Conservation (phyloP, 2,888 invertebrate genomes). For the Scaptomyza cyrtandrae region DNA sequence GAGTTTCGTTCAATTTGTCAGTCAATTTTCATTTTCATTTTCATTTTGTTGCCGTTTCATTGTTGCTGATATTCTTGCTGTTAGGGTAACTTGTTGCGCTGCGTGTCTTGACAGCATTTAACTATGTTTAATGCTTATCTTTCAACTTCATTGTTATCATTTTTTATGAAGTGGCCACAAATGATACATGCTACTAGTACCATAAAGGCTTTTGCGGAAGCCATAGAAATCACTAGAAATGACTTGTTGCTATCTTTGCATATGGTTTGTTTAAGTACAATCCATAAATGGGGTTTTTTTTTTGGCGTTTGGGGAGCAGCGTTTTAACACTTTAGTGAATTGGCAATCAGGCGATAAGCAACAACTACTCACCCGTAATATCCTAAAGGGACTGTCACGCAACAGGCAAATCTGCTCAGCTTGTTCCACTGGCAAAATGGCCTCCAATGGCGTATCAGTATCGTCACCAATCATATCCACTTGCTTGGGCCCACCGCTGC, state of each 20-base stretch:
- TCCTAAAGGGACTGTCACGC: slow-evolving; percentile 86
- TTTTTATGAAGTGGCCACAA: no score
- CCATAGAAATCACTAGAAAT: slow-evolving; percentile 29
- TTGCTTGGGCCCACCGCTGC: slow-evolving; percentile 72
- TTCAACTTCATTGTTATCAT: slow-evolving; percentile 13
- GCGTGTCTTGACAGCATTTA: slow-evolving; percentile 20
- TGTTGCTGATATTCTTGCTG: slow-evolving; percentile 12
- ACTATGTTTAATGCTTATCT: slow-evolving; percentile 14
- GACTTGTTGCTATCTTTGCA: not conserved
- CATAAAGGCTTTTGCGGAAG: slow-evolving; percentile 1
- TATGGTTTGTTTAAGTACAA: slow-evolving; percentile 22
- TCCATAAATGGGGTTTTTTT: slow-evolving; percentile 27
- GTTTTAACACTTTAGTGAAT: slow-evolving; percentile 58
- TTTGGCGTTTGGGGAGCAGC: slow-evolving; percentile 7
- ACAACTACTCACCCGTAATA: slow-evolving; percentile 85
- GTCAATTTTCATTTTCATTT: slow-evolving; percentile 43
- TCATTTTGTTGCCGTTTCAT: slow-evolving; percentile 31
- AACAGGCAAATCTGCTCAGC: slow-evolving; percentile 88
- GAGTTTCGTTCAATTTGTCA: slow-evolving; percentile 51
- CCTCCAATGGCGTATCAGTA: slow-evolving; percentile 80
- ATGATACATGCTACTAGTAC: slow-evolving; percentile 2
- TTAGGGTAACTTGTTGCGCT: slow-evolving; percentile 62
- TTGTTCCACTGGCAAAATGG: slow-evolving; percentile 80
- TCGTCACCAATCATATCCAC: slow-evolving; percentile 73
- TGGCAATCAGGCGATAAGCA: slow-evolving; percentile 21